phyloP scores from a whole-genome alignment of 2,113 vertebrate species.

The Sterna hirundo region DNA sequence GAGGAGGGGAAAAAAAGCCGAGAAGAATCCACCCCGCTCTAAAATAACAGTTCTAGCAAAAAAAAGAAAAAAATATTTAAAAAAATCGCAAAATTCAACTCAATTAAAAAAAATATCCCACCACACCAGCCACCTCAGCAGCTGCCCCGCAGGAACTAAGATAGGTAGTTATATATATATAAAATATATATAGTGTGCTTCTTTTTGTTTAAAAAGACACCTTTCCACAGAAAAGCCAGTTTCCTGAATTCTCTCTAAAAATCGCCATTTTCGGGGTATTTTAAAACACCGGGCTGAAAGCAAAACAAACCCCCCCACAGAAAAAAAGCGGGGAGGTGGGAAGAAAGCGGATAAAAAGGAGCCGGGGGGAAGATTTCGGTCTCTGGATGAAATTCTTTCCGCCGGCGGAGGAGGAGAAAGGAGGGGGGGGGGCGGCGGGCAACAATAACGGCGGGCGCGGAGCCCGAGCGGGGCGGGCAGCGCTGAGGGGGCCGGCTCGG shows the following conservation, averaged over 20 bases:
- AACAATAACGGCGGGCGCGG: conserved; percentile 24
- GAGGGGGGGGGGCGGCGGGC: neutral
- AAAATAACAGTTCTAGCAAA: neutral
- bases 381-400: neutral
- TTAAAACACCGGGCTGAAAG: neutral
- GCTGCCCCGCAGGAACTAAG: neutral
- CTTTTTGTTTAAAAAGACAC: conserved; percentile 38
- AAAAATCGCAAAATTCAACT: neutral
- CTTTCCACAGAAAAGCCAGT: conserved; percentile 41
- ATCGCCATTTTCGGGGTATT: conserved; percentile 1
- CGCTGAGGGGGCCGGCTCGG: neutral
- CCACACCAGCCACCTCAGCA: neutral
- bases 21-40: neutral
- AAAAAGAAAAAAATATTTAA: neutral
- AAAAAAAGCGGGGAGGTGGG: neutral
- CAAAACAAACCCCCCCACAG: neutral
- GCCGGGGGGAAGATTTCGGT: neutral
- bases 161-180: neutral
- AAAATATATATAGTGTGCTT: neutral
- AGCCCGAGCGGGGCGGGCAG: neutral
- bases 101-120: neutral
- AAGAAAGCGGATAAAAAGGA: neutral
- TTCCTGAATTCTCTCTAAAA: conserved; percentile 2
- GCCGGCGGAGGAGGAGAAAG: neutral
- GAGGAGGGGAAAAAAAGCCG: neutral